Evolutionary conservation across 2,888 invertebrate species (phyloP), one percentile per base, ranked within the genome.

Genomic region (Eristalis tenax): DNA sequence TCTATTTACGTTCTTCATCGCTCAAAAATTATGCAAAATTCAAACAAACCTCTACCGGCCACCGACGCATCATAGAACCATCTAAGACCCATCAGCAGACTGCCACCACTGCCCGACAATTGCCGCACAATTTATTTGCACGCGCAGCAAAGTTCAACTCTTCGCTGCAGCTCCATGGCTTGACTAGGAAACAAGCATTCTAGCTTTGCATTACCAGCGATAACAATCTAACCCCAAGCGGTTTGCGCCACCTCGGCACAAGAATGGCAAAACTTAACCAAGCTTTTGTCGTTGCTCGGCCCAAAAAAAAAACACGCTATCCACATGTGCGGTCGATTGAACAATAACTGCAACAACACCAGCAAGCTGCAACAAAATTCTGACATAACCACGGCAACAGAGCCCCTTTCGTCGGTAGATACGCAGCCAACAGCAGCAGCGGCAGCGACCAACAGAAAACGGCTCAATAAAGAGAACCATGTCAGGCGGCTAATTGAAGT

Each of bases 401-500:
- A 69, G 43, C 32, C 26, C 69, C 69, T 63, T 61, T 32, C 32
- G 32, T 32, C n/a, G 63, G 63, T 50, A 26, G 40, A 35, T 35
- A 18, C 57, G 63, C 23, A 28, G 32, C 63, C 63, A 32, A 10
- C 13, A 8, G 11, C 32, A 65, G 59, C 35, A 26, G 59, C 23
- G 26, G 26, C 63, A 63, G 28, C 32, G 74, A 70, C 43, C 76
- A 82, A 76, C 73, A 73, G 82, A 64, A 78, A 86, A 83, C 86
- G 78, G 86, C 86, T 86, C 86, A 82, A 83, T 82, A 83, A 76
- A 78, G 83, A 65, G 69, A 83, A 83, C 78, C 88, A 87, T 88
- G 89, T 86, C 89, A 88, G 80, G 79, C 82, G 83, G 87, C 89
- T 89, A 89, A 89, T 89, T 89, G 89, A 88, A 88, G 81, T 89